Percentiles rank a stretch among this genome's conserved stretches.
phyloP scores from a whole-genome alignment of 23 tunicate genomes.

The Trididemnum miniatum region DNA sequence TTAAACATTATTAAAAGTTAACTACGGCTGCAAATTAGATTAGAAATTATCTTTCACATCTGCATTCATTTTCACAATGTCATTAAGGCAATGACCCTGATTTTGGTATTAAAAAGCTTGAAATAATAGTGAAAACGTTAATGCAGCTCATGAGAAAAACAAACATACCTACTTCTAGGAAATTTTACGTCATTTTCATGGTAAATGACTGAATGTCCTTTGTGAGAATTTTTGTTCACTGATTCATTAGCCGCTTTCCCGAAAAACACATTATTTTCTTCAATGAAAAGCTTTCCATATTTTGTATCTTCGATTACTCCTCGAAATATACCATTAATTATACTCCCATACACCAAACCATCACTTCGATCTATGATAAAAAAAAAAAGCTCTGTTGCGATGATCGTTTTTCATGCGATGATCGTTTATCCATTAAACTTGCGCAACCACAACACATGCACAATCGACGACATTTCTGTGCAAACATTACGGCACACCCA shows the following conservation, averaged over 20 bases:
- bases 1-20: too few species aligned
- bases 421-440: too few species aligned
- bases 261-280: slow-evolving; percentile 58
- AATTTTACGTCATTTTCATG: slow-evolving; percentile 64
- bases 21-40: too few species aligned
- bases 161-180: slow-evolving; percentile 12
- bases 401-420: too few species aligned
- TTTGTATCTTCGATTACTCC: slow-evolving; percentile 74
- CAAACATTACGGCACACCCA: too few species aligned
- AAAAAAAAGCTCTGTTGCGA: neutral
- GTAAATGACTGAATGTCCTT: slow-evolving; percentile 91
- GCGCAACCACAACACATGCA: too few species aligned
- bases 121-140: too few species aligned
- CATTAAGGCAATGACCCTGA: too few species aligned
- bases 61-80: neutral
- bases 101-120: too few species aligned
- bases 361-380: neutral
- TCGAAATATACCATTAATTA: slow-evolving; percentile 80
- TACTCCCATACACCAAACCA: slow-evolving; percentile 65
- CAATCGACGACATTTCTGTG: too few species aligned
- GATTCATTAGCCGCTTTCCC: neutral
- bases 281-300: slow-evolving; percentile 68
- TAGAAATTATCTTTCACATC: neutral
- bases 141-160: too few species aligned
- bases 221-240: neutral